Evolutionary conservation across 2,888 invertebrate species (phyloP).

Genomic region (Papilio demoleus): DNA sequence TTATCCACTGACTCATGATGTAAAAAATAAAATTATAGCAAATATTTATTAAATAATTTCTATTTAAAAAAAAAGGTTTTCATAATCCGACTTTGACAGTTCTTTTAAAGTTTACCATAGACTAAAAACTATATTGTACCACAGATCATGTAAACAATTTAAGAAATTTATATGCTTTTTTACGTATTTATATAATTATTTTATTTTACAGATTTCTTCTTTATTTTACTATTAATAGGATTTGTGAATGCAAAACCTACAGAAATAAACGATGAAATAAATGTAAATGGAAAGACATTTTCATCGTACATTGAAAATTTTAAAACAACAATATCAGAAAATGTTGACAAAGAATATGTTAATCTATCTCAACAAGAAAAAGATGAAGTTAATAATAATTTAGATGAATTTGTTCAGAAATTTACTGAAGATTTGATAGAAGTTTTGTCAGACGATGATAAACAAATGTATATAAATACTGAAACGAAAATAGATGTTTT

Average conservation of each 20-base stretch:
- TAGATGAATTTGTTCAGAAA: slow-evolving; percentile 53
- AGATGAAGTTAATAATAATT: slow-evolving; percentile 44
- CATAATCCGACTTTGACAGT: no score
- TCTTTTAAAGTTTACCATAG: no score
- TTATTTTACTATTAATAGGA: neutral
- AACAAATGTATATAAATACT: slow-evolving; percentile 5
- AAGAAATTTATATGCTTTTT: neutral
- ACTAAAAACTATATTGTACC: no score
- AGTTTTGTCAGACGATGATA: slow-evolving; percentile 43
- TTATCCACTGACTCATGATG: no score
- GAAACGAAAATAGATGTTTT: slow-evolving; percentile 43
- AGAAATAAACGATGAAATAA: neutral
- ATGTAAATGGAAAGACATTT: slow-evolving; percentile 20
- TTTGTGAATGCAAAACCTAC: neutral
- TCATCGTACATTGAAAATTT: slow-evolving; percentile 49
- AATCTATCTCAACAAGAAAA: slow-evolving; percentile 47
- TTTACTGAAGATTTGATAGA: slow-evolving; percentile 53
- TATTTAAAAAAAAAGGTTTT: no score
- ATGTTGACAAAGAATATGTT: slow-evolving; percentile 47
- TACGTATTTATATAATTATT: neutral
- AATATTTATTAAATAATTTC: no score
- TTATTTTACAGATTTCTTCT: slow-evolving; percentile 13
- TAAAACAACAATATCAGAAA: slow-evolving; percentile 48
- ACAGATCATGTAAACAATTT: neutral
- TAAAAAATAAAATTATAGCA: no score